phyloP scores from a whole-genome alignment of 2,797 vertebrate genomes.

The Lepilemur septentrionalis region DNA sequence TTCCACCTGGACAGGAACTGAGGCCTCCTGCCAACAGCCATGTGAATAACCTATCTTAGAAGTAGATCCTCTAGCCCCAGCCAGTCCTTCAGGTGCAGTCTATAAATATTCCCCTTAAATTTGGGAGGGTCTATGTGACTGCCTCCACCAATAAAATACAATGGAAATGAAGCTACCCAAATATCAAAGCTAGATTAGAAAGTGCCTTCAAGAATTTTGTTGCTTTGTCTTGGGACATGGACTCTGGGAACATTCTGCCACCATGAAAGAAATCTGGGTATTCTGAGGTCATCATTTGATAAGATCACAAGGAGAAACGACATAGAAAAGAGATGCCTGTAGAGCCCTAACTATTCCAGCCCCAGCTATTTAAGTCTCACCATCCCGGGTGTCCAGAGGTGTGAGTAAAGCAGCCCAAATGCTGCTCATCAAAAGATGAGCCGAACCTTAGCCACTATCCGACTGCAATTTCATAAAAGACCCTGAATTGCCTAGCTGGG shows the following conservation, averaged over 20 bases:
- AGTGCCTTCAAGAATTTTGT: background rate
- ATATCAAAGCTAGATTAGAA: background rate
- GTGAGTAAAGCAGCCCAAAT: background rate
- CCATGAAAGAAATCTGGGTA: background rate
- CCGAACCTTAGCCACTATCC: background rate
- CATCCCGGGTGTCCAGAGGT: background rate
- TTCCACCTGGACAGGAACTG: rapidly evolving
- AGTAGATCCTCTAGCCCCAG: background rate
- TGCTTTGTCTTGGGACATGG: background rate
- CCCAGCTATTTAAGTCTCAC: background rate
- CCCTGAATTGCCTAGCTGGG: background rate
- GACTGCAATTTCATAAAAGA: background rate
- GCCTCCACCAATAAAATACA: background rate
- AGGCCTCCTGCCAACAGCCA: background rate
- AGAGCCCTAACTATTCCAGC: background rate
- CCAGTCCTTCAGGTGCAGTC: background rate
- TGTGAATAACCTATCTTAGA: background rate
- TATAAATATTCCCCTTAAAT: background rate
- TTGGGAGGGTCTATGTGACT: background rate
- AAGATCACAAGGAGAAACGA: background rate
- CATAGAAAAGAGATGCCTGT: background rate
- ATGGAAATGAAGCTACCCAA: background rate
- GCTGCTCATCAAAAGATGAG: background rate
- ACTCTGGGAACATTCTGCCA: background rate
- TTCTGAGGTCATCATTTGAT: background rate